Evolutionary conservation across 2,113 vertebrate genomes (phyloP), one percentile per base, ranked within the genome.

Genomic region (Brachionichthys hirsutus): DNA sequence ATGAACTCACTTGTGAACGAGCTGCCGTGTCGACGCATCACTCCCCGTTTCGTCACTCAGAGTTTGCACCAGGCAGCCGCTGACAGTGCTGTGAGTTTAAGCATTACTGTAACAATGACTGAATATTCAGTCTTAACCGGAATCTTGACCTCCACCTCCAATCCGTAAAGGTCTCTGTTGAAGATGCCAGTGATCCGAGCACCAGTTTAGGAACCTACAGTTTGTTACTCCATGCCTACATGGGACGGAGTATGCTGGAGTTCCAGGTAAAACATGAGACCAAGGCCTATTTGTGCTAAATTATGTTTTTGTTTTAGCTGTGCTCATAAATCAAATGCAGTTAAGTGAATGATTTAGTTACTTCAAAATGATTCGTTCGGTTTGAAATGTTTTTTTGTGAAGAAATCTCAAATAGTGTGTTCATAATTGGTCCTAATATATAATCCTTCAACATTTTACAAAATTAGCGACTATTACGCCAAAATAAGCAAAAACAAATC

Each of bases 1-100:
- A 94, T 97, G 92, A 95, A 95, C 84, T 95, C 94, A 4, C 89
- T 95, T 16, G 94, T 94, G 83, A 96, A 95, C 11, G 93, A 95
- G 79, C 77, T 95, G 80, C 94, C 93, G 4, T 94, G 91, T 40
- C 91, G 92, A 48, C 88, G 79, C 35, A 95, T 95, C 84, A 92
- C 87, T 77, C 87, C 92, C 46, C 91, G 94, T 62, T 96, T 96
- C 82, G 94, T 96, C 48, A 67, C 89, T 67, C 89, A 89, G 57
- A 95, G 94, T 72, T 79, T 96, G 47, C 80, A 89, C 54, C 94
- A 96, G 77, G 93, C 94, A 0, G 85, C 92, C 2, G 69, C 85
- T 16, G 92, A 94, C 47, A 92, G 91, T 72, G 89, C 88, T 0
- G 92, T 95, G 87, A 95, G 92, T 89, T 36, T 52, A 22, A 56